phyloP scores from a whole-genome alignment of 2,888 invertebrate genomes.

The Epistrophe eligans region DNA sequence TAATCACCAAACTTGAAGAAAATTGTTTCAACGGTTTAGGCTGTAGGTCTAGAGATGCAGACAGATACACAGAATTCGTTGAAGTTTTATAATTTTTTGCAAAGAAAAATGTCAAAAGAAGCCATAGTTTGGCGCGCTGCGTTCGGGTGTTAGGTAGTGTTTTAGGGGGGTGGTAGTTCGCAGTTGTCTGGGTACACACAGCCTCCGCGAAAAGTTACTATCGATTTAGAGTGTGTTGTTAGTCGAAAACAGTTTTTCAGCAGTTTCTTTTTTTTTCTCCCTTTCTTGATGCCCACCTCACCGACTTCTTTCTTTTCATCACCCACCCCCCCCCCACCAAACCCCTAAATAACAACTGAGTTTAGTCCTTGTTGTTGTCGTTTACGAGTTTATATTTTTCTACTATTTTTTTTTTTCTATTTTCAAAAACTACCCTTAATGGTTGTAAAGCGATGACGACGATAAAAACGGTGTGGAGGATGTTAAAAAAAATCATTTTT shows the following conservation, averaged over 20 bases:
- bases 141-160: slow-evolving; percentile 23
- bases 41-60: no score
- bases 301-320: neutral
- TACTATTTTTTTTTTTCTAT: slow-evolving; percentile 37
- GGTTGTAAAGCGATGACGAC: slow-evolving; percentile 60
- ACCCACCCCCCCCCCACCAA: neutral
- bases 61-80: neutral
- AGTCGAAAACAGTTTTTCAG: slow-evolving; percentile 72
- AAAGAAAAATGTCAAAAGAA: neutral
- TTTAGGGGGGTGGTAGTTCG: slow-evolving; percentile 38
- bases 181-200: slow-evolving; percentile 52
- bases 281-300: slow-evolving; percentile 8
- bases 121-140: neutral
- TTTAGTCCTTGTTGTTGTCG: slow-evolving; percentile 54
- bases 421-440: slow-evolving; percentile 75
- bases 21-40: no score
- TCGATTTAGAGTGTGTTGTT: slow-evolving; percentile 73
- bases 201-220: slow-evolving; percentile 71
- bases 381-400: slow-evolving; percentile 35
- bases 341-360: slow-evolving; percentile 4
- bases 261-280: slow-evolving; percentile 64
- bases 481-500: slow-evolving; percentile 64
- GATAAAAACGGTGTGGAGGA: slow-evolving; percentile 34
- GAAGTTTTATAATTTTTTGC: neutral
- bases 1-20: no score